phyloP scores from a whole-genome alignment of 2,113 vertebrate genomes.

The Xenopus borealis region DNA sequence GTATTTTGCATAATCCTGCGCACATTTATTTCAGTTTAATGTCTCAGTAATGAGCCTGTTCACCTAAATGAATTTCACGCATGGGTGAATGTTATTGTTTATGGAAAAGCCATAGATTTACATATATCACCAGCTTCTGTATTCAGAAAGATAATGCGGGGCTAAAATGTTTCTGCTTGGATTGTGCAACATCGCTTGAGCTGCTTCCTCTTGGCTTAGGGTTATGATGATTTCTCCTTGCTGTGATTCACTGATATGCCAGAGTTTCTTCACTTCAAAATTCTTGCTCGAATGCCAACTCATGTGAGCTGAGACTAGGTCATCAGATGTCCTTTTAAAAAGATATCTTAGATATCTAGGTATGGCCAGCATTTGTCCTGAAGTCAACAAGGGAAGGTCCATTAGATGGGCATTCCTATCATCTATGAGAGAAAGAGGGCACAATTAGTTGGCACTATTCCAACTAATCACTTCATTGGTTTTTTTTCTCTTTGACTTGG shows the following conservation, averaged over 20 bases:
- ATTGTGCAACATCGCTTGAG: not conserved
- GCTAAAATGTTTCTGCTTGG: not conserved
- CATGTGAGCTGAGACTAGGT: too few species aligned
- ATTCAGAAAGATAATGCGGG: not conserved
- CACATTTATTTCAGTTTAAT: conserved; percentile 38
- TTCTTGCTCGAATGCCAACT: too few species aligned
- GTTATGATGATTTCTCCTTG: not conserved
- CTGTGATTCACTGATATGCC: not conserved
- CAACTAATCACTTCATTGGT: too few species aligned
- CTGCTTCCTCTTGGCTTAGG: not conserved
- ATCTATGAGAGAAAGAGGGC: too few species aligned
- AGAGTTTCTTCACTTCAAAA: too few species aligned
- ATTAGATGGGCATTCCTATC: too few species aligned
- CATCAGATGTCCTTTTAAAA: too few species aligned
- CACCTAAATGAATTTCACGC: conserved; percentile 38
- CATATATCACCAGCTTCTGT: not conserved
- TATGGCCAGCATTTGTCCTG: too few species aligned
- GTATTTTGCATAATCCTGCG: conserved; percentile 35
- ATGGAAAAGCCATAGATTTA: conserved; percentile 5
- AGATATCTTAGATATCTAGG: too few species aligned
- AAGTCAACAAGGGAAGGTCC: too few species aligned
- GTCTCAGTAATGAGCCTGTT: conserved; percentile 36
- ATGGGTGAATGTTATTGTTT: conserved; percentile 34
- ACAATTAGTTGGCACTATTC: too few species aligned
- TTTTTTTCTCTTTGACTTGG: too few species aligned